Evolutionary conservation across 2,888 invertebrate species (phyloP).

Genomic region (Drosophila anceps): DNA sequence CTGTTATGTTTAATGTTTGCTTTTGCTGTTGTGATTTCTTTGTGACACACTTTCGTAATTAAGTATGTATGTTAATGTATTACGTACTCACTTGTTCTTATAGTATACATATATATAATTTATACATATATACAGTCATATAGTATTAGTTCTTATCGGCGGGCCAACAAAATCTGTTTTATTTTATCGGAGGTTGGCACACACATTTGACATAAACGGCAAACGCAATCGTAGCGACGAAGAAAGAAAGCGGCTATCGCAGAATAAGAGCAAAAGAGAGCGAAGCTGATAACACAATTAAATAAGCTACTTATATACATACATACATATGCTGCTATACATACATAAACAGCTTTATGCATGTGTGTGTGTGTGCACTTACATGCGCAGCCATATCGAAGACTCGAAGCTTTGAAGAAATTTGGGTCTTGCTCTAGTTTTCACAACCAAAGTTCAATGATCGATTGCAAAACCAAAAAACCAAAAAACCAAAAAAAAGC

Average conservation of each 20-base stretch:
- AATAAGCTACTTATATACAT: slow-evolving; percentile 10
- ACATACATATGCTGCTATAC: background rate
- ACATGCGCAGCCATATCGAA: slow-evolving; percentile 36
- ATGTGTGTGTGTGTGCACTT: background rate
- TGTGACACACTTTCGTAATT: slow-evolving; percentile 8
- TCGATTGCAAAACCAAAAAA: slow-evolving; percentile 73
- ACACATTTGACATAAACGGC: slow-evolving; percentile 57
- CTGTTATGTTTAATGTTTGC: slow-evolving; percentile 2
- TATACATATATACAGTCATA: background rate
- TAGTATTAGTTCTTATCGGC: slow-evolving; percentile 55
- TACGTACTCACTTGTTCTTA: background rate
- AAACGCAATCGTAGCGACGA: slow-evolving; percentile 45
- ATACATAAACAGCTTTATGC: background rate
- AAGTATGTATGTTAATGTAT: background rate
- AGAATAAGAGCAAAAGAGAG: slow-evolving; percentile 43
- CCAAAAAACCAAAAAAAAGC: slow-evolving; percentile 42
- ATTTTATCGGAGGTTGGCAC: slow-evolving; percentile 57
- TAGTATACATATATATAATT: background rate
- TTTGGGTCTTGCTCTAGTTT: slow-evolving; percentile 83
- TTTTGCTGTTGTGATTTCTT: slow-evolving; percentile 2
- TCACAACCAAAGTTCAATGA: slow-evolving; percentile 82
- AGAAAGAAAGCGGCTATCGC: slow-evolving; percentile 64
- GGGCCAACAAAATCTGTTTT: slow-evolving; percentile 35
- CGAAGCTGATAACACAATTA: slow-evolving; percentile 61
- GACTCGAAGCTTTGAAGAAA: slow-evolving; percentile 69